These are phyloP conservation scores for Baccha elongata DNA, from an alignment of 2,888 invertebrate species.

Conservation along the genomic window DNA sequence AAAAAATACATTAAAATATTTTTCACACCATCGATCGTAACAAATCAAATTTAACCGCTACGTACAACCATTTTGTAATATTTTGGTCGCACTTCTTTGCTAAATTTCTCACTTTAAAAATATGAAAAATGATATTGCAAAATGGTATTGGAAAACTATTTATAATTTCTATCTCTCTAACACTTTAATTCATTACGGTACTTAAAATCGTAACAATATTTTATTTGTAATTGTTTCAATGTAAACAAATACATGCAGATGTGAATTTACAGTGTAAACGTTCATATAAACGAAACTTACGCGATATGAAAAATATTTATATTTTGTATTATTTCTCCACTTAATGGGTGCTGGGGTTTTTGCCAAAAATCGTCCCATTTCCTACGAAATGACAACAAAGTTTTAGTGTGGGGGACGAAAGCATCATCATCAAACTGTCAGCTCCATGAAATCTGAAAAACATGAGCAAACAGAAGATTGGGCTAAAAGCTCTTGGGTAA, in stretches of 20 bases:
- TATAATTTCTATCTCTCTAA: not conserved
- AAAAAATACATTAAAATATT: too few species aligned
- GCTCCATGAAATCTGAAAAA: not conserved
- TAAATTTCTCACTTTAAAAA: not conserved
- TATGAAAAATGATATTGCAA: not conserved
- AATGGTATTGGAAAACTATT: not conserved
- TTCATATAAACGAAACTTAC: not conserved
- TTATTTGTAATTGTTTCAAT: not conserved
- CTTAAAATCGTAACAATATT: not conserved
- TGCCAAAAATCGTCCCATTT: not conserved
- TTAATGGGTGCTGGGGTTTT: not conserved
- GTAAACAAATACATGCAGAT: slow-evolving; percentile 9
- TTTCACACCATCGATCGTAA: too few species aligned
- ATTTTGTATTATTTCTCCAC: not conserved
- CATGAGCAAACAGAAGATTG: slow-evolving; percentile 32
- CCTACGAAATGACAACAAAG: not conserved
- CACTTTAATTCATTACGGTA: not conserved
- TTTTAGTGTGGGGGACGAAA: not conserved
- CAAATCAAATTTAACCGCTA: too few species aligned
- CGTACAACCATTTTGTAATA: too few species aligned
- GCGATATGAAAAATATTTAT: not conserved
- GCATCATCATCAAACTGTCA: not conserved
- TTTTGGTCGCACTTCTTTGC: not conserved
- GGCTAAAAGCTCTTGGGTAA: slow-evolving; percentile 44
- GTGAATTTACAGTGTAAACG: slow-evolving; percentile 17